A percentile compares a stretch with the other conserved stretches of the same genome.
These are phyloP conservation scores for Atrina japonica DNA, from an alignment of 2,888 invertebrate genomes.

Conservation along the genomic window DNA sequence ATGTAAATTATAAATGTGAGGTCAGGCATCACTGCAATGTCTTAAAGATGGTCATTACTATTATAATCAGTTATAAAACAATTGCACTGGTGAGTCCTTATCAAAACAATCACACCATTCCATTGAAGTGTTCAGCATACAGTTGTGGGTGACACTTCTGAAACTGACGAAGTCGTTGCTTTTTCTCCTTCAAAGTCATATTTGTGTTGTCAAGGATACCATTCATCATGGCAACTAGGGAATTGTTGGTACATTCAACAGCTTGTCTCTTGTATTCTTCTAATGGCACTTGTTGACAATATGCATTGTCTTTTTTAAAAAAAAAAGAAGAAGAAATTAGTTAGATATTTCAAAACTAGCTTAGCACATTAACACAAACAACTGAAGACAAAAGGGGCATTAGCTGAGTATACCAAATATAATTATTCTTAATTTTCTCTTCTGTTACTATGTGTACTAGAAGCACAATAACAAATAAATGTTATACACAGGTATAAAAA, in stretches of 20 bases:
- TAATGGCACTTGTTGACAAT: constrained; percentile 65
- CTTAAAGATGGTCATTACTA: too few relatives aligned
- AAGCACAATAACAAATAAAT: too few relatives aligned
- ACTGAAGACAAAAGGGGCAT: background rate
- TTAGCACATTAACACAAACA: background rate
- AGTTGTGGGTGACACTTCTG: constrained; percentile 77
- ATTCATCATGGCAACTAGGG: constrained; percentile 77
- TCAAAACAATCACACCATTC: constrained; percentile 56
- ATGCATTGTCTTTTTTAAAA: constrained; percentile 66
- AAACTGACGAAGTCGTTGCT: constrained; percentile 75
- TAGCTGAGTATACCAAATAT: too few relatives aligned
- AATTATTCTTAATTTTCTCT: too few relatives aligned
- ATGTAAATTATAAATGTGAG: too few relatives aligned
- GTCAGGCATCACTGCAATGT: too few relatives aligned
- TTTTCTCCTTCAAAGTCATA: constrained; percentile 78
- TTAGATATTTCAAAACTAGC: too few relatives aligned
- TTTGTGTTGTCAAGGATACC: constrained; percentile 76
- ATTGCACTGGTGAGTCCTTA: background rate
- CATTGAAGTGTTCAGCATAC: constrained; percentile 74
- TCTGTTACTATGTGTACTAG: too few relatives aligned
- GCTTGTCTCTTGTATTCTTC: constrained; percentile 70
- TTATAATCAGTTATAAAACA: too few relatives aligned
- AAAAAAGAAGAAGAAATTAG: constrained; percentile 11
- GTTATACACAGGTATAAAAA: too few relatives aligned
- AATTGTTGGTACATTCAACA: constrained; percentile 68